A percentile compares a stretch with the other conserved stretches of the same genome.
phyloP scores from a whole-genome alignment of 2,888 invertebrate genomes.

The Agrochola lota region DNA sequence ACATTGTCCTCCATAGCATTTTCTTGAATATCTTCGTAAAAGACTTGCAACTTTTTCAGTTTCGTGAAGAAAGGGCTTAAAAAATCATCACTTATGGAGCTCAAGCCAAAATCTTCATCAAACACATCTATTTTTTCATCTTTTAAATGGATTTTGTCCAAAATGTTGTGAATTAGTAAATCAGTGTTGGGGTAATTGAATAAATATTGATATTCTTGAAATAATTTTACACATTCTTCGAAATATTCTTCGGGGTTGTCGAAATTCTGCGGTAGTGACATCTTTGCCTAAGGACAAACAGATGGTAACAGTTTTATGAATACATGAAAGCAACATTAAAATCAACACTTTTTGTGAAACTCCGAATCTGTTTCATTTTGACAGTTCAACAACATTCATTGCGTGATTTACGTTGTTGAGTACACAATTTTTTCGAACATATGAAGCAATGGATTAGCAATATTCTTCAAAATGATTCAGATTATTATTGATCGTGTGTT shows the following conservation, averaged over 20 bases:
- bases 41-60: slow-evolving; percentile 70
- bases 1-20: slow-evolving; percentile 67
- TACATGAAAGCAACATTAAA: neutral
- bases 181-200: slow-evolving; percentile 92
- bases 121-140: slow-evolving; percentile 71
- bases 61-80: slow-evolving; percentile 73
- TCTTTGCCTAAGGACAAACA: slow-evolving; percentile 59
- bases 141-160: slow-evolving; percentile 89
- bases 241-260: slow-evolving; percentile 88
- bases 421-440: too few relatives aligned
- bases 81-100: slow-evolving; percentile 65
- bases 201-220: slow-evolving; percentile 91
- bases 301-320: neutral
- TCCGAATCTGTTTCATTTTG: too few relatives aligned
- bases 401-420: too few relatives aligned
- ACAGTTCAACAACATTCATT: too few relatives aligned
- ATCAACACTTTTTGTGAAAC: neutral
- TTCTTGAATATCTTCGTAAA: slow-evolving; percentile 67
- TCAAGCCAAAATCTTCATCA: slow-evolving; percentile 67
- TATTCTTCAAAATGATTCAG: too few relatives aligned
- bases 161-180: slow-evolving; percentile 89
- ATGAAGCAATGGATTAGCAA: too few relatives aligned
- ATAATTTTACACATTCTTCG: slow-evolving; percentile 88
- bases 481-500: too few relatives aligned
- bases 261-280: slow-evolving; percentile 80